Evolutionary conservation across 2,888 invertebrate species (phyloP).

Genomic region (Laothoe populi): DNA sequence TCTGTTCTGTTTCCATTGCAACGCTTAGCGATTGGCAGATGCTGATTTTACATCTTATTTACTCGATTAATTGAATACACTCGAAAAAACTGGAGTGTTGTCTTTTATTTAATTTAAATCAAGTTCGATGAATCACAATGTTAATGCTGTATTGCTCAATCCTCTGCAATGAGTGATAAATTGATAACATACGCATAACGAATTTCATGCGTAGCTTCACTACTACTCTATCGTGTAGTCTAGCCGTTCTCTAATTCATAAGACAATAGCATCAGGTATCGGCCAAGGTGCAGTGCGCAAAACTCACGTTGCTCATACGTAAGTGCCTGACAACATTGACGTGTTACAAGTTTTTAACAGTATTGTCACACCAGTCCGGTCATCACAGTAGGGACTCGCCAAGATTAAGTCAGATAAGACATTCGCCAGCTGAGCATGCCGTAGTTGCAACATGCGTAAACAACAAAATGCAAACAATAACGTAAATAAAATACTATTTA

Average conservation of each 20-base stretch:
- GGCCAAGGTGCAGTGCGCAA: slow-evolving; percentile 75
- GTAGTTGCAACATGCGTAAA: slow-evolving; percentile 29
- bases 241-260: slow-evolving; percentile 53
- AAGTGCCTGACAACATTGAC: slow-evolving; percentile 54
- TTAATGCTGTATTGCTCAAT: neutral
- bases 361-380: slow-evolving; percentile 33
- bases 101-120: neutral
- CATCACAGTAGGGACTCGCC: slow-evolving; percentile 38
- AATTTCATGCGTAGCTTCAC: neutral
- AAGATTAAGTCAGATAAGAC: slow-evolving; percentile 36
- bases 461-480: slow-evolving; percentile 28
- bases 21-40: neutral
- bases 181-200: neutral
- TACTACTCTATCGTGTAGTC: neutral
- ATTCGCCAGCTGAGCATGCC: slow-evolving; percentile 33
- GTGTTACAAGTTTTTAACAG: slow-evolving; percentile 52
- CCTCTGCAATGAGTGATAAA: neutral
- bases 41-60: neutral
- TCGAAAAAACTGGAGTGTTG: neutral
- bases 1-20: slow-evolving; percentile 21
- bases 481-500: slow-evolving; percentile 24
- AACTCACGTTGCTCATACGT: slow-evolving; percentile 58
- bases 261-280: slow-evolving; percentile 49
- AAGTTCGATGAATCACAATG: neutral
- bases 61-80: slow-evolving; percentile 10